Conservation (phyloP, 2,113 vertebrate genomes). For the Pandion haliaetus region DNA sequence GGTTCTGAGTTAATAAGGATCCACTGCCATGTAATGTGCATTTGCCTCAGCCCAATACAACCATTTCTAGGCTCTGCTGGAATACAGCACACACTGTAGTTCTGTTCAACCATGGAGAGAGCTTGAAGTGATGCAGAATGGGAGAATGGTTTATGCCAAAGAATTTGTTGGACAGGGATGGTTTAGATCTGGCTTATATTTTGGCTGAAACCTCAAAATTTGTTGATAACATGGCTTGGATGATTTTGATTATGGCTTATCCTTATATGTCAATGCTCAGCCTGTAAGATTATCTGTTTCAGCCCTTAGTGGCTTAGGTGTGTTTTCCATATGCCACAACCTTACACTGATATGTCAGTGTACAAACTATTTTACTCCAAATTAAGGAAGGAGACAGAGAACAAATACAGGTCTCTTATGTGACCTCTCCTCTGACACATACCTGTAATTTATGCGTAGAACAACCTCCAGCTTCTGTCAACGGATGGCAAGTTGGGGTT, state of each 20-base stretch:
- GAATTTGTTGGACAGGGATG: background rate
- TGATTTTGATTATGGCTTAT: background rate
- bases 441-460: background rate
- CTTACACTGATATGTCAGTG: background rate
- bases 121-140: background rate
- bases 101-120: background rate
- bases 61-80: background rate
- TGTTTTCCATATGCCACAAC: background rate
- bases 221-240: background rate
- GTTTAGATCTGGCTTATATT: background rate
- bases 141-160: background rate
- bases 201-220: background rate
- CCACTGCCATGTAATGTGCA: background rate
- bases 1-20: background rate
- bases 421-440: background rate
- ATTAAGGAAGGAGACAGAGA: background rate
- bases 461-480: background rate
- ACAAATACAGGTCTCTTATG: background rate
- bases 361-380: background rate
- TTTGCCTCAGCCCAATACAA: background rate
- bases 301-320: background rate
- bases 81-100: background rate
- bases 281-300: background rate
- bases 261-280: background rate
- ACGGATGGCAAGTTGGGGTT: background rate